Percentiles rank a stretch among this genome's conserved stretches.
Conservation (phyloP, 2,113 vertebrate species). For the Lepus europaeus region DNA sequence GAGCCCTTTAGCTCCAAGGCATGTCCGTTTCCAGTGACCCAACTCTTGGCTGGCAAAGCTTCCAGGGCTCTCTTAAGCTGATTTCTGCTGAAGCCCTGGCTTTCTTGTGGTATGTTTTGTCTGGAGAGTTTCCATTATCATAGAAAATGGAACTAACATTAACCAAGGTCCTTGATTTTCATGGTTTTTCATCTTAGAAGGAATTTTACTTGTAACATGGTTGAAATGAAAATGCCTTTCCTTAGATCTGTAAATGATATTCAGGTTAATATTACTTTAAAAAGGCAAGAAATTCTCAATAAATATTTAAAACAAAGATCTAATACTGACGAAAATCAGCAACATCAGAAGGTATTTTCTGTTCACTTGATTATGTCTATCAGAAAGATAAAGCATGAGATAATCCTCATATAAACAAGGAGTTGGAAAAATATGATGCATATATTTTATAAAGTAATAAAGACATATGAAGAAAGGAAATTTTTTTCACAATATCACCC, state of each 20-base stretch:
- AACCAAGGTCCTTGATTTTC: constrained; percentile 19
- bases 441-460: constrained; percentile 58
- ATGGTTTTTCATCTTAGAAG: constrained; percentile 23
- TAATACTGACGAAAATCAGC: background rate
- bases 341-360: constrained; percentile 17
- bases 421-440: background rate
- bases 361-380: constrained; percentile 51
- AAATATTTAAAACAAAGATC: constrained; percentile 10
- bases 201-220: constrained; percentile 16
- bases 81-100: too few species aligned
- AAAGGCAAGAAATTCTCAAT: constrained; percentile 32
- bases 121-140: background rate
- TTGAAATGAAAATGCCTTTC: constrained; percentile 48
- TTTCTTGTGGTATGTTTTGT: background rate
- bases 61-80: too few species aligned
- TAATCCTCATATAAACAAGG: background rate
- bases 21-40: too few species aligned
- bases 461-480: constrained; percentile 38
- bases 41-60: too few species aligned
- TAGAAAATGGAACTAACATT: background rate
- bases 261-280: constrained; percentile 47
- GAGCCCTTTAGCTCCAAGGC: too few species aligned
- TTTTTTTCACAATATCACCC: constrained; percentile 2
- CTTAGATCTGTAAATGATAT: constrained; percentile 17
- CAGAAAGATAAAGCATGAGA: background rate